A percentile compares a stretch with the other conserved stretches of the same genome.
Conservation (phyloP, 2,797 vertebrate species). For the Squalus acanthias region DNA sequence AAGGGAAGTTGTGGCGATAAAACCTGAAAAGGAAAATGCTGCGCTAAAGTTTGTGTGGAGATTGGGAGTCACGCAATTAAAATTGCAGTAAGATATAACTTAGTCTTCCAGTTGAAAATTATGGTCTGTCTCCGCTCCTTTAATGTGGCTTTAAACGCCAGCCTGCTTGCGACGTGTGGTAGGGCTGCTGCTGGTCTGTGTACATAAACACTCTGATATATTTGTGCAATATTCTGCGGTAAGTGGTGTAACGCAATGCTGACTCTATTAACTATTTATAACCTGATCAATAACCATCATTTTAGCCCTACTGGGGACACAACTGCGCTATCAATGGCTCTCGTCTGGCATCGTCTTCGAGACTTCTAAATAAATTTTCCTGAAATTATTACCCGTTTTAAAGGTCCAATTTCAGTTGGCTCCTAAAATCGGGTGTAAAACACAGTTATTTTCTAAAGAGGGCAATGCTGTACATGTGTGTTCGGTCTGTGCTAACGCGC, state of each 20-base stretch:
- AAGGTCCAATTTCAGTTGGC: neutral
- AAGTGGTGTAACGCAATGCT: slow-evolving; percentile 48
- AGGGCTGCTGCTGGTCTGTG: slow-evolving; percentile 1
- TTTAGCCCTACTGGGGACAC: slow-evolving; percentile 47
- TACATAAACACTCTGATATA: slow-evolving; percentile 44
- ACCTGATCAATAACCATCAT: slow-evolving; percentile 51
- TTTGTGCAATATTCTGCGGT: slow-evolving; percentile 46
- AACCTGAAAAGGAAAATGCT: neutral
- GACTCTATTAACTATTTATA: slow-evolving; percentile 57
- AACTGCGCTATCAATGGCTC: slow-evolving; percentile 47
- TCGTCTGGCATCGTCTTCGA: slow-evolving; percentile 30
- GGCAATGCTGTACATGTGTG: neutral
- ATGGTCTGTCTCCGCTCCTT: neutral
- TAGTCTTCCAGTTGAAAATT: neutral
- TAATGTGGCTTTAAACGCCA: slow-evolving; percentile 6
- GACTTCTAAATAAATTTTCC: neutral
- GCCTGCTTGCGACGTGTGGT: neutral
- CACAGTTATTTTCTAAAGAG: neutral
- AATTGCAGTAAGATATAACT: neutral
- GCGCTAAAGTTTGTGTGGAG: neutral
- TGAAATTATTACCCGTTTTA: slow-evolving; percentile 2
- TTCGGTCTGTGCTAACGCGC: neutral
- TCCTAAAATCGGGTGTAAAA: neutral
- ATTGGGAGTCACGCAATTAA: neutral
- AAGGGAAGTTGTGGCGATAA: neutral